Conservation (phyloP, 2,888 invertebrate genomes). For the Hyppa rectilinea region DNA sequence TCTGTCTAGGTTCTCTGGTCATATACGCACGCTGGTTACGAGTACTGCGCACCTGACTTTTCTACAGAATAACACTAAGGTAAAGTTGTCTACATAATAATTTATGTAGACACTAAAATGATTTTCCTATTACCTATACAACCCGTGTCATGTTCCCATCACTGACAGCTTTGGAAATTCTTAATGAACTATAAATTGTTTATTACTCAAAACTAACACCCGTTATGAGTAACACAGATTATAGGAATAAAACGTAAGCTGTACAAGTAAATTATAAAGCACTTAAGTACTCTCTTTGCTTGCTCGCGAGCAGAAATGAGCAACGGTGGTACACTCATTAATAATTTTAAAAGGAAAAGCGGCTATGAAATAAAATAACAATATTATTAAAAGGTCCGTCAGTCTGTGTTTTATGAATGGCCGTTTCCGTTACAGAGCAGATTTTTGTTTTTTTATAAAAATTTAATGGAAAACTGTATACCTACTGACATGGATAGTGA, state of each 20-base stretch:
- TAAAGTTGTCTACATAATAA: background rate
- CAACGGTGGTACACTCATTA: constrained; percentile 62
- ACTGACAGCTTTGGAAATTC: background rate
- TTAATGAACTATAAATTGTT: constrained; percentile 17
- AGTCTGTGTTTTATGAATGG: constrained; percentile 64
- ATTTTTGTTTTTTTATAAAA: constrained; percentile 55
- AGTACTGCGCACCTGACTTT: background rate
- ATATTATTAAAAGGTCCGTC: constrained; percentile 70
- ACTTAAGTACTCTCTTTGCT: constrained; percentile 46
- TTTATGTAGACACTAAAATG: background rate
- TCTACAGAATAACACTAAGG: background rate
- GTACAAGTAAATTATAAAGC: constrained; percentile 57
- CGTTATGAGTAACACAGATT: constrained; percentile 30
- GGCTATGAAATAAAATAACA: constrained; percentile 69
- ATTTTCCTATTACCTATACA: background rate
- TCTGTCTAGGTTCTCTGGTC: too few relatives aligned
- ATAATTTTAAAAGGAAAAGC: constrained; percentile 68
- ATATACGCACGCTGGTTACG: background rate
- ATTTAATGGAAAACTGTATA: constrained; percentile 46
- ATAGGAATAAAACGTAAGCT: constrained; percentile 42
- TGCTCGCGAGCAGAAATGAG: constrained; percentile 50
- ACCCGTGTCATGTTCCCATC: background rate
- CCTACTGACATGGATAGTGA: constrained; percentile 35
- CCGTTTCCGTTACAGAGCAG: constrained; percentile 55
- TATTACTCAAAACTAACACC: constrained; percentile 25